Evolutionary conservation across 2,888 invertebrate species (phyloP).

Genomic region (Gastracanthus pulcherrimus): DNA sequence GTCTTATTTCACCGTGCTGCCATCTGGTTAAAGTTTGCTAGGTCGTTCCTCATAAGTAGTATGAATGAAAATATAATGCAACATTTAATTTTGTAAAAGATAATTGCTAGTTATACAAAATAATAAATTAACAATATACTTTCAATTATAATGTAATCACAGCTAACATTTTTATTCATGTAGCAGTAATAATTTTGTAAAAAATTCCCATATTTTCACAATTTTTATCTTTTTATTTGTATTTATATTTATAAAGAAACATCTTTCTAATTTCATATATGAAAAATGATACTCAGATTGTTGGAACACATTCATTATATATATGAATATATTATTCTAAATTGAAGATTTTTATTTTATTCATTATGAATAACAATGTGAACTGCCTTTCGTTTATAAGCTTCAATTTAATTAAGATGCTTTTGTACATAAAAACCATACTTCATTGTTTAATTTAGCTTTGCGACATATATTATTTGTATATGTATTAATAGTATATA

Average conservation of each 20-base stretch:
- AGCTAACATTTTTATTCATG: constrained; percentile 12
- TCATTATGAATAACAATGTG: neutral
- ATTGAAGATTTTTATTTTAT: neutral
- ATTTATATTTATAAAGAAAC: neutral
- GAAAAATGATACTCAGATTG: neutral
- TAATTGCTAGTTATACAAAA: neutral
- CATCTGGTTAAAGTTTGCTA: too few relatives aligned
- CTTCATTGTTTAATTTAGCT: neutral
- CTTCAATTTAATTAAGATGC: neutral
- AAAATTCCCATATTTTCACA: neutral
- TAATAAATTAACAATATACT: neutral
- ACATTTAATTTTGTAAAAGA: neutral
- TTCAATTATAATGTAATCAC: neutral
- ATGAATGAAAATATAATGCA: neutral
- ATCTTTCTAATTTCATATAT: neutral
- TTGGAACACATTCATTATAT: neutral
- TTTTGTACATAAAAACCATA: neutral
- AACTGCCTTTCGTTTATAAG: constrained; percentile 1
- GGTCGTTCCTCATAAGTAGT: too few relatives aligned
- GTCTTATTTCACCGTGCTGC: too few relatives aligned
- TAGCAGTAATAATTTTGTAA: constrained; percentile 16
- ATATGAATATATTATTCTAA: neutral
- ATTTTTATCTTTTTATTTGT: neutral
- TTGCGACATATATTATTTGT: neutral
- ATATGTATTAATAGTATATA: neutral